Evolutionary conservation across 1,140 invertebrate species (phyloP).

Genomic region (Lethrus apterus): DNA sequence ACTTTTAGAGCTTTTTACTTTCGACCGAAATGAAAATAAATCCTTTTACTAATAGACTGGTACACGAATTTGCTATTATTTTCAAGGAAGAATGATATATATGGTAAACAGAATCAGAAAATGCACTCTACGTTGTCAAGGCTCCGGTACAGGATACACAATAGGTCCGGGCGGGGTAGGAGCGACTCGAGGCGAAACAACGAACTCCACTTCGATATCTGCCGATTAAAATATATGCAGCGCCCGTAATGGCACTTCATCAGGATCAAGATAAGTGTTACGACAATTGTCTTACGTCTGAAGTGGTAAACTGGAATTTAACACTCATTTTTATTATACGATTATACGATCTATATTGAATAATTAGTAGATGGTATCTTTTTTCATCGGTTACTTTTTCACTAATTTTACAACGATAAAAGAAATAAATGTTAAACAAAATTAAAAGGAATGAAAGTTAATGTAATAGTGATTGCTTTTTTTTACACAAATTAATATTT

Average conservation of each 20-base stretch:
- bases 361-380: too few relatives aligned
- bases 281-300: too few relatives aligned
- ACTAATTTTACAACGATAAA: too few relatives aligned
- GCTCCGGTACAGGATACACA: conserved; percentile 18
- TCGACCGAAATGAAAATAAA: conserved; percentile 44
- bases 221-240: conserved; percentile 30
- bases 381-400: too few relatives aligned
- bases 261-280: conserved; percentile 19
- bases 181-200: conserved; percentile 23
- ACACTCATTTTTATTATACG: too few relatives aligned
- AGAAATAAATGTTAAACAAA: too few relatives aligned
- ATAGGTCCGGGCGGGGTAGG: conserved; percentile 21
- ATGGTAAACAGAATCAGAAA: conserved; percentile 45
- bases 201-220: conserved; percentile 27
- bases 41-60: conserved; percentile 46
- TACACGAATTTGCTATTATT: conserved; percentile 48
- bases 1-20: conserved; percentile 17
- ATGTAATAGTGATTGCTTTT: too few relatives aligned
- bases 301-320: too few relatives aligned
- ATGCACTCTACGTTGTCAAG: conserved; percentile 37
- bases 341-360: too few relatives aligned
- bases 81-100: conserved; percentile 40
- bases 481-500: too few relatives aligned
- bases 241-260: conserved; percentile 25
- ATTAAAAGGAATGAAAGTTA: too few relatives aligned